Evolutionary conservation across 2,113 vertebrate genomes (phyloP).

Genomic region (Malurus elegans): DNA sequence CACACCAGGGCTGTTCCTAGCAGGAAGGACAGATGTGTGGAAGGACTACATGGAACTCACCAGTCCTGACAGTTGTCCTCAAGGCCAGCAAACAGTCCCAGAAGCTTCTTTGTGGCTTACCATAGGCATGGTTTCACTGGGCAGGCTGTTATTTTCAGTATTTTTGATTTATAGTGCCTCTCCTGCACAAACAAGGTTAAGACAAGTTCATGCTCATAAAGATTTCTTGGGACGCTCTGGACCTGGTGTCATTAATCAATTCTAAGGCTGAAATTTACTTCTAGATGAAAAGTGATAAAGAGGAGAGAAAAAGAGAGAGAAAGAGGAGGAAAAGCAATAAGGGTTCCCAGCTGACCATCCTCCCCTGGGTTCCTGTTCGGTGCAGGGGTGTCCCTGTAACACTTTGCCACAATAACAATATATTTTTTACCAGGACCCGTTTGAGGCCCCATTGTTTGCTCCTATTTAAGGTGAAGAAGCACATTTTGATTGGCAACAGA

Average conservation of each 20-base stretch:
- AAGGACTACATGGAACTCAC: not conserved
- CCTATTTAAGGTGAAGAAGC: not conserved
- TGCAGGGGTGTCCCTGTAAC: accelerated
- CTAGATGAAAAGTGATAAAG: not conserved
- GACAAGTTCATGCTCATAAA: not conserved
- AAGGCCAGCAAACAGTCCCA: not conserved
- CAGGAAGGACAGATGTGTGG: not conserved
- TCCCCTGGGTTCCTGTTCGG: not conserved
- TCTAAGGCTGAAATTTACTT: not conserved
- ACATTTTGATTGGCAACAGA: not conserved
- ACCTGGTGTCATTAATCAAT: not conserved
- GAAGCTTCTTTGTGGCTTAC: not conserved
- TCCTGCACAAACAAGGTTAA: not conserved
- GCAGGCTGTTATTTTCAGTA: not conserved
- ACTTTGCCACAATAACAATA: not conserved
- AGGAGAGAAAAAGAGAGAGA: not conserved
- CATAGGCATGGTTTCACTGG: not conserved
- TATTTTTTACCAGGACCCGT: not conserved
- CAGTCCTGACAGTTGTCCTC: not conserved
- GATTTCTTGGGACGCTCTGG: not conserved
- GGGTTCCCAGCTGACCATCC: not conserved
- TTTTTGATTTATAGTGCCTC: not conserved
- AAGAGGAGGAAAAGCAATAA: not conserved
- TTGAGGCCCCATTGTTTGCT: not conserved
- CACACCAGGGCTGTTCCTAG: not conserved